These are phyloP conservation scores for Brassicogethes aeneus DNA, from an alignment of 2,888 invertebrate species.

Conservation along the genomic window DNA sequence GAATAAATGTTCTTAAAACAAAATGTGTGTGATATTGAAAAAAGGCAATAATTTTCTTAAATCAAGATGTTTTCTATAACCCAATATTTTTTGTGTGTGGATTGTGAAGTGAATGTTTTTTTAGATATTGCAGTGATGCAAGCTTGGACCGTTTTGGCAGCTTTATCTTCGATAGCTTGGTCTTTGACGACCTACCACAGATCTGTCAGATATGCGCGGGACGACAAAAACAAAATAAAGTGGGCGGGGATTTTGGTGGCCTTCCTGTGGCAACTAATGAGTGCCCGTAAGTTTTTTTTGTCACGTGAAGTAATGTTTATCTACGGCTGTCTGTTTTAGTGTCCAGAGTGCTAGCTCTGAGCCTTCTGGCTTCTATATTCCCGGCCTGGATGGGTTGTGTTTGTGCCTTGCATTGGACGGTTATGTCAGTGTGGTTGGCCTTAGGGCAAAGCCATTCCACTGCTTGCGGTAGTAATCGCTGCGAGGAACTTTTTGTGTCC, in stretches of 20 bases:
- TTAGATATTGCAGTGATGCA: constrained; percentile 41
- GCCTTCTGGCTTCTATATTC: constrained; percentile 47
- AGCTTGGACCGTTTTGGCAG: constrained; percentile 44
- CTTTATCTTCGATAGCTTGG: constrained; percentile 52
- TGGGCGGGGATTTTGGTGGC: constrained; percentile 44
- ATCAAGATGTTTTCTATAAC: no score
- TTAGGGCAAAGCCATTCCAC: constrained; percentile 40
- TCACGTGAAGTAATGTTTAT: no score
- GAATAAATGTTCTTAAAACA: no score
- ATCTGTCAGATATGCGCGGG: constrained; percentile 47
- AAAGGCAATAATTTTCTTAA: no score
- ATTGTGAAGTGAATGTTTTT: no score
- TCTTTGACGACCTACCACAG: constrained; percentile 51
- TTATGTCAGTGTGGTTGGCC: constrained; percentile 49
- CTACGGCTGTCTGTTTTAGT: constrained; percentile 35
- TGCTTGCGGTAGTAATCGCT: constrained; percentile 39
- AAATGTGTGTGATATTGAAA: no score
- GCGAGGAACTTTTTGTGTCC: constrained; percentile 42
- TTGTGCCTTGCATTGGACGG: constrained; percentile 45
- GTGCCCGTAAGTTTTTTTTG: constrained; percentile 38
- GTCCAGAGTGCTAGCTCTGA: constrained; percentile 47
- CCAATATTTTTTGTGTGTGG: no score
- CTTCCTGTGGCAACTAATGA: constrained; percentile 51
- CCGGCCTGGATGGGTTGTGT: constrained; percentile 44
- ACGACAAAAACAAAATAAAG: constrained; percentile 46